Evolutionary conservation across 2,888 invertebrate species (phyloP).

Genomic region (Drosophila percnosoma): DNA sequence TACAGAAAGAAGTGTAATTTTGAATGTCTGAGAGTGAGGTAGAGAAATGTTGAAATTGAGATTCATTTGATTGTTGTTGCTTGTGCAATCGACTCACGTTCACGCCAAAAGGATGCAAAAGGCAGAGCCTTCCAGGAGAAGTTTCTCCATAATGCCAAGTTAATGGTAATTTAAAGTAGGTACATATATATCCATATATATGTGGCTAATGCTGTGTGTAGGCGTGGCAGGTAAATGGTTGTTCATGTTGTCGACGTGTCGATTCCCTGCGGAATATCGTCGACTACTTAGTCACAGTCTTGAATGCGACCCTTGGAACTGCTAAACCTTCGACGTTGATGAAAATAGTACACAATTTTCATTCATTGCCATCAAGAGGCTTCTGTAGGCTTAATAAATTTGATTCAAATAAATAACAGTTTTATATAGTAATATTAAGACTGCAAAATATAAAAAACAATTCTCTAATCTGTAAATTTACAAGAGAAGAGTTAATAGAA

Average conservation of each 20-base stretch:
- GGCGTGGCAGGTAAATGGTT: slow-evolving; percentile 44
- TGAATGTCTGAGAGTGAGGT: slow-evolving; percentile 12
- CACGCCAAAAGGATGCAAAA: slow-evolving; percentile 52
- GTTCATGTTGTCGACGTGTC: slow-evolving; percentile 32
- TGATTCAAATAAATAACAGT: slow-evolving; percentile 4
- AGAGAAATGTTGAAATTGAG: slow-evolving; percentile 48
- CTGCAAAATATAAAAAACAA: not conserved
- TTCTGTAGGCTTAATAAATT: slow-evolving; percentile 14
- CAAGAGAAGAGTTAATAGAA: not conserved
- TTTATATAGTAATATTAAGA: slow-evolving; percentile 7
- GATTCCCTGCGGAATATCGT: slow-evolving; percentile 30
- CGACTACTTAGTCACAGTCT: slow-evolving; percentile 16
- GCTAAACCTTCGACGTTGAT: slow-evolving; percentile 22
- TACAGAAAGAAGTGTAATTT: slow-evolving; percentile 6
- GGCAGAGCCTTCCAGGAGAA: not conserved
- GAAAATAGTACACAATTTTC: slow-evolving; percentile 19
- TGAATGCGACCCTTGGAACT: slow-evolving; percentile 38
- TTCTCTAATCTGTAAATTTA: not conserved
- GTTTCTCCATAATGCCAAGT: slow-evolving; percentile 15
- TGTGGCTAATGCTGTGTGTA: slow-evolving; percentile 26
- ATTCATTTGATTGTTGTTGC: slow-evolving; percentile 67
- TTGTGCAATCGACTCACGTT: slow-evolving; percentile 71
- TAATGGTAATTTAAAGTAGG: slow-evolving; percentile 51
- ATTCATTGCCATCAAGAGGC: not conserved
- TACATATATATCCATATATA: not conserved